Base-by-base conservation (phyloP, 2,113 vertebrate genomes). In the Pteropus alecto region DNA sequence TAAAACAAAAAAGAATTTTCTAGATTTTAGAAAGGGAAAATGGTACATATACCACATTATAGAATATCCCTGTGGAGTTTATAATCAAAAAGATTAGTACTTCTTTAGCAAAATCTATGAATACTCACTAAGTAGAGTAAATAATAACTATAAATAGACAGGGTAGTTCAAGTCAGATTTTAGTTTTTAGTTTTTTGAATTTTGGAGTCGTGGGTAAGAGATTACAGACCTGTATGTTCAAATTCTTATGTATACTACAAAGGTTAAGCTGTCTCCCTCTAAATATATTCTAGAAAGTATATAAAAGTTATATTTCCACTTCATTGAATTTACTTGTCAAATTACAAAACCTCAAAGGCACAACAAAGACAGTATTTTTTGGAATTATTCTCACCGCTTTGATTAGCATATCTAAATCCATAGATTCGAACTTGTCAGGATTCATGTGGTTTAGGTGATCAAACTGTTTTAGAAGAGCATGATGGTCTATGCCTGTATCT, bases 381-480 rank as follows among this genome's bases (percentile, higher is more conserved):
- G 4, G 58, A 82, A 67, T 81, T 28, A 90, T 54, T 98, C 99
- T 98, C 98, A 99, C 99, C 94, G 99, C 99, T 99, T 98, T 99
- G 97, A 99, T 99, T 94, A 99, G 98, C 97, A 99, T 99, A 98
- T 99, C 99, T 97, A 99, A 98, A 98, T 99, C 99, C 83, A 99
- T 99, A 93, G 99, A 99, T 98, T 99, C 99, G 46, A 99, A 99
- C 0, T 99, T 99, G 95, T 99, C 99, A 65, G 99, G 99, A 98
- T 99, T 99, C 98, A 99, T 98, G 97, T 99, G 99, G 98, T 99
- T 99, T 95, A 99, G 98, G 94, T 99, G 99, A 94, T 99, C 99
- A 97, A 99, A 99, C 98, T 99, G 99, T 98, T 99, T 99, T 63
- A 99, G 98, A 88, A 99, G 98, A 96, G 98, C 98, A 88, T 99